Evolutionary conservation across 2,888 invertebrate species (phyloP).

Genomic region (Xylophagus ater): DNA sequence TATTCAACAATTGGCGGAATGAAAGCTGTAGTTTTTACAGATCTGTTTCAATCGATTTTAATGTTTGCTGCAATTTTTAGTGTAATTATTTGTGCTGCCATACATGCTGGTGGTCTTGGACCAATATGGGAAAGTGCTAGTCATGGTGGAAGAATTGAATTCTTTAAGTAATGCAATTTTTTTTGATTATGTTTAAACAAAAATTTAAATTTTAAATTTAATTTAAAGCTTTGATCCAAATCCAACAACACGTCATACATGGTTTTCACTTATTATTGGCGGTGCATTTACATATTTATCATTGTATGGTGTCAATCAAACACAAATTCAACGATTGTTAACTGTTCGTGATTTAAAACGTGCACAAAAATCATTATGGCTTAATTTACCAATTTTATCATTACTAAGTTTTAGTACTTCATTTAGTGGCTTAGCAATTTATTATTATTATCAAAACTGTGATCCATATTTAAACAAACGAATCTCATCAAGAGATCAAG

Average conservation of each 20-base stretch:
- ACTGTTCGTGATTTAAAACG: constrained; percentile 58
- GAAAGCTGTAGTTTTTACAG: constrained; percentile 82
- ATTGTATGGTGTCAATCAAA: constrained; percentile 79
- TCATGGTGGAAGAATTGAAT: constrained; percentile 57
- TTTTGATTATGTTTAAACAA: too few species aligned
- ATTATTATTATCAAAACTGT: constrained; percentile 69
- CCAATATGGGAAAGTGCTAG: constrained; percentile 61
- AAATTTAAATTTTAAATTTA: not conserved
- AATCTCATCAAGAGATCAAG: constrained; percentile 59
- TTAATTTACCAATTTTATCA: constrained; percentile 69
- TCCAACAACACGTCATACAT: constrained; percentile 71
- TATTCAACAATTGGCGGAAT: constrained; percentile 83
- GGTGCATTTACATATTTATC: constrained; percentile 70
- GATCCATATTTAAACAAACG: constrained; percentile 58
- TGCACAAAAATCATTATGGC: constrained; percentile 64
- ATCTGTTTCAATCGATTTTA: constrained; percentile 70
- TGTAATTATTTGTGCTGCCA: constrained; percentile 60
- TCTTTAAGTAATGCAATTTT: constrained; percentile 56
- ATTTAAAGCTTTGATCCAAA: constrained; percentile 56
- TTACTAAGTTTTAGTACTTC: constrained; percentile 62
- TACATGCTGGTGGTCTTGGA: constrained; percentile 56
- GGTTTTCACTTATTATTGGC: constrained; percentile 73
- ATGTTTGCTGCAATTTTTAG: constrained; percentile 78
- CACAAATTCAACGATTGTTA: constrained; percentile 64
- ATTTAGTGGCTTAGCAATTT: constrained; percentile 72